A percentile compares a stretch with the other conserved stretches of the same genome.
These are phyloP conservation scores for Sclerodermus sp. DNA, from an alignment of 2,888 invertebrate genomes.

Conservation along the genomic window DNA sequence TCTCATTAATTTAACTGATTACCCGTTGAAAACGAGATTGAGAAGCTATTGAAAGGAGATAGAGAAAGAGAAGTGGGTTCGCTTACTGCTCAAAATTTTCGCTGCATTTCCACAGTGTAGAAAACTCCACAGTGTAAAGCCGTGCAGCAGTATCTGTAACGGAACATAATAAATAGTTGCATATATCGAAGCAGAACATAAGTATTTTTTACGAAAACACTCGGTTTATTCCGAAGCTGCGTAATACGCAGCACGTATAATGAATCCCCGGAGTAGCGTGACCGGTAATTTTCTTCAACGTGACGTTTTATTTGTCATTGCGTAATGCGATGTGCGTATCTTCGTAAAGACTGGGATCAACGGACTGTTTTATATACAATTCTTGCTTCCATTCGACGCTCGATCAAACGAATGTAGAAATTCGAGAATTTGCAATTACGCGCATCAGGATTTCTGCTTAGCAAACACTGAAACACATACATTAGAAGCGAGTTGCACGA, in stretches of 20 bases:
- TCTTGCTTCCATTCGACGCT: too few relatives aligned
- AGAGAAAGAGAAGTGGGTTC: background rate
- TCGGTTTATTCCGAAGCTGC: constrained; percentile 15
- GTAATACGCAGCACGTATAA: constrained; percentile 17
- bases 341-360: constrained; percentile 27
- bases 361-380: constrained; percentile 23
- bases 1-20: background rate
- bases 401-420: too few relatives aligned
- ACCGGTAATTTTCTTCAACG: constrained; percentile 27
- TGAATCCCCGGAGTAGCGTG: constrained; percentile 21
- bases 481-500: too few relatives aligned
- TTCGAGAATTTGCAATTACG: too few relatives aligned
- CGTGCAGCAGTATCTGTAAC: constrained; percentile 28
- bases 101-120: constrained; percentile 27
- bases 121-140: constrained; percentile 23
- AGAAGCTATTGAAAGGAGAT: too few relatives aligned
- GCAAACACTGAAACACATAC: too few relatives aligned
- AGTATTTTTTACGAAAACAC: constrained; percentile 5
- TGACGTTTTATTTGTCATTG: constrained; percentile 33
- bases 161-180: background rate
- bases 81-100: constrained; percentile 33
- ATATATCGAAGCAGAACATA: too few relatives aligned
- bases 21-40: too few relatives aligned
- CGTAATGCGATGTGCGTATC: constrained; percentile 22
- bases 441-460: too few relatives aligned